Evolutionary conservation across 1,140 invertebrate genomes (phyloP), one percentile per base, ranked within the genome.

Genomic region (Brachionus paranguensis): DNA sequence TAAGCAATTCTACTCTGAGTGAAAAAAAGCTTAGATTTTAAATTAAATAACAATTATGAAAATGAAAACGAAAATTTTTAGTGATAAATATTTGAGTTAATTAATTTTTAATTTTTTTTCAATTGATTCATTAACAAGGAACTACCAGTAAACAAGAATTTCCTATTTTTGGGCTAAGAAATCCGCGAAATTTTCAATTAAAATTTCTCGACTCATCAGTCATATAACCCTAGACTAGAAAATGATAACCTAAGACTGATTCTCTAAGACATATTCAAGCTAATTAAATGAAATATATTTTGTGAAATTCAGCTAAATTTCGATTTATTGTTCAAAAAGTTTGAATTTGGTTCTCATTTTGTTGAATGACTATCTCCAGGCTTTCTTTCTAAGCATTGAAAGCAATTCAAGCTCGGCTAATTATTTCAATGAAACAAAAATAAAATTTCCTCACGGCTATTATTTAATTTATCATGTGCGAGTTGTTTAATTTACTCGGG

Each of bases 381-480:
- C 27, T 68, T 17, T 68, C 65, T 68, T 33, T 68, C 33, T 33
- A 68, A 33, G 65, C n/a, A 37, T 68, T 29, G 1, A 68, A 68
- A 68, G 10, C 65, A 68, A 68, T 68, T 68, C 14, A 68, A 68
- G 27, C 65, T 68, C 27, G 29, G 65, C 65, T 68, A 68, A 68
- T 68, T 68, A 33, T 68, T 64, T 64, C 17, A 64, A n/a, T 68
- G 14, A 68, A 68, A 68, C 33, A 68, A 68, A 60, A 68, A 68
- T 14, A 68, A 33, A 65, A 68, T 33, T 7, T 37, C 27, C 65
- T 41, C 33, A 3, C 10, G 33, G 65, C 27, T 68, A 37, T 33
- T 68, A 33, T 68, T 68, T n/a, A 37, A 68, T 68, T 68, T 68
- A 60, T 60, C 53, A 20, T 68, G 65, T 68, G 14, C 27, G 33